These are phyloP conservation scores for Habroteleia sp. DNA, from an alignment of 2,888 invertebrate genomes.

Conservation along the genomic window DNA sequence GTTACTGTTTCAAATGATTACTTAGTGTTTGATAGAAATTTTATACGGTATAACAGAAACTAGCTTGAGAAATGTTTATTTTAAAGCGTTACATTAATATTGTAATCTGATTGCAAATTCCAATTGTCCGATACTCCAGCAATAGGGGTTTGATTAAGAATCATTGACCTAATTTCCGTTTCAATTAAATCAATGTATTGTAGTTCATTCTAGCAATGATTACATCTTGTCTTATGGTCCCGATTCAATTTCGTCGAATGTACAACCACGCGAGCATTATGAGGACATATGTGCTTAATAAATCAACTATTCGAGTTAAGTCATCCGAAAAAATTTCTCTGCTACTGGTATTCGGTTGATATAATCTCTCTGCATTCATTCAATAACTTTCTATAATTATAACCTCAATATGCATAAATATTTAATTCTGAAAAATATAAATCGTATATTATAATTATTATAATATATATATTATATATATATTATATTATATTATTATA, in stretches of 20 bases:
- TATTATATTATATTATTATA: too few relatives aligned
- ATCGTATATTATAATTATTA: too few relatives aligned
- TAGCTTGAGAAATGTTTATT: too few relatives aligned
- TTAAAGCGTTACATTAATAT: neutral
- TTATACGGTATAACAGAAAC: too few relatives aligned
- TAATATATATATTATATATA: too few relatives aligned
- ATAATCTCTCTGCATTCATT: too few relatives aligned
- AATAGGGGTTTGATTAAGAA: conserved; percentile 24
- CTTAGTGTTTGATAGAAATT: conserved; percentile 1
- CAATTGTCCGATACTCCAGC: too few relatives aligned
- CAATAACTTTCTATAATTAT: too few relatives aligned
- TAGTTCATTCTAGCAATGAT: conserved; percentile 43
- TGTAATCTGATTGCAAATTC: neutral
- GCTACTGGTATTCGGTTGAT: too few relatives aligned
- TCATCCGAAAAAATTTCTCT: conserved; percentile 36
- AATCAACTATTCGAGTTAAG: conserved; percentile 14
- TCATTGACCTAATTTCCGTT: conserved; percentile 33
- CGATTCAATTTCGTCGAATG: conserved; percentile 35
- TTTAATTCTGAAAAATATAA: too few relatives aligned
- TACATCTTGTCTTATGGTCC: conserved; percentile 28
- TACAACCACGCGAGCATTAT: conserved; percentile 4
- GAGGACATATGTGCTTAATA: conserved; percentile 33
- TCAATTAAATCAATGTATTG: conserved; percentile 28
- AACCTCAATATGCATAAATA: too few relatives aligned
- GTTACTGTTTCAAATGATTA: neutral